Evolutionary conservation across 2,113 vertebrate genomes (phyloP), one percentile per base, ranked within the genome.

Genomic region (Gallinago jamesoni): DNA sequence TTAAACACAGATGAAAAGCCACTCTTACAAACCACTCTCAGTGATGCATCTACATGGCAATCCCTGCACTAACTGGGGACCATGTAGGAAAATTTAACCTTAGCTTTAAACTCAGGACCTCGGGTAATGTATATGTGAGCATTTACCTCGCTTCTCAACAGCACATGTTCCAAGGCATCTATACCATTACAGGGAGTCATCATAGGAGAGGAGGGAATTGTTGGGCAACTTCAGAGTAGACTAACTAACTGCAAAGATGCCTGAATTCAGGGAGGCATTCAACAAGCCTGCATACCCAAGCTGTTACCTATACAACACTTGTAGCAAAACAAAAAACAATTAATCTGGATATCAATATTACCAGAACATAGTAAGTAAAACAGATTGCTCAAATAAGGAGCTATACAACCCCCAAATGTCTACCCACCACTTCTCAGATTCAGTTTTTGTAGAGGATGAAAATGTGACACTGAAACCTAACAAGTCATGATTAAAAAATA

Each of bases 121-220:
- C 33, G 28, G 31, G 20, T 59, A 86, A 53, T 1, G 12, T 37
- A 89, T 10, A 59, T 15, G 59, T 84, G 23, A 70, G 9, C 9
- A 7, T n/a, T 21, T 24, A 41, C n/a, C 7, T 24, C 7, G 4
- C 83, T 52, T 63, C 55, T 47, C 72, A 55, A 43, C 37, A 35
- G 31, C 2, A 0, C 0, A 0, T 28, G 15, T 55, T 84, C 64
- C 68, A 55, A n/a, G 23, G 43, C 63, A 84, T 31, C 69, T 23
- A 25, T 12, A n/a, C 47, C 37, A 87, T 30, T 9, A 53, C 6
- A 68, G n/a, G 64, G 8, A 74, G 20, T 16, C 25, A 67, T 41
- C n/a, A 23, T 0, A 55, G 20, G 14, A 80, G 17, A 67, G 10
- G 35, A 64, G 7, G 30, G n/a, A 68, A 76, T 4, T 31, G 56